These are phyloP conservation scores for Spodoptera litura DNA, from an alignment of 1,140 invertebrate species.

Conservation along the genomic window DNA sequence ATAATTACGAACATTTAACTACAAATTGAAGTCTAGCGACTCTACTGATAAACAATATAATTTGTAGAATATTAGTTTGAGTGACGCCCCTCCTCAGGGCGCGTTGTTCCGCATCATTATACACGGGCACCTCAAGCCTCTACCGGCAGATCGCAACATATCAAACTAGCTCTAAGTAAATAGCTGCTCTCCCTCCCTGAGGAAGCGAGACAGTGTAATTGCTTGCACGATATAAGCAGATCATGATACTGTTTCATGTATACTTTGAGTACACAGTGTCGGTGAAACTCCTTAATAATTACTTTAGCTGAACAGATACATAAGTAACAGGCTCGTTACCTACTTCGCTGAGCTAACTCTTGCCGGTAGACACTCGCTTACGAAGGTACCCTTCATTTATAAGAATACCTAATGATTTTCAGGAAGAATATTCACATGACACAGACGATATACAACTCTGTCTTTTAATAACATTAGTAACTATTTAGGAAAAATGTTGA, in stretches of 20 bases:
- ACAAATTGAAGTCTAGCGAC: conserved; percentile 83
- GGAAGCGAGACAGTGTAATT: not conserved
- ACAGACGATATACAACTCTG: conserved; percentile 24
- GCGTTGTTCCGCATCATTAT: conserved; percentile 17
- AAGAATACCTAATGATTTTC: conserved; percentile 30
- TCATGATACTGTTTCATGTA: not conserved
- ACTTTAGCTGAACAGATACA: conserved; percentile 9
- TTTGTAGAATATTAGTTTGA: conserved; percentile 44
- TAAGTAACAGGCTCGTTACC: conserved; percentile 25
- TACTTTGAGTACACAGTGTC: conserved; percentile 8
- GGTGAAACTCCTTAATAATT: conserved; percentile 16
- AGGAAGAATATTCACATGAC: conserved; percentile 36
- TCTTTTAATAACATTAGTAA: conserved; percentile 22
- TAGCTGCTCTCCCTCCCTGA: not conserved
- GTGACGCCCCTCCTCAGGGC: not conserved
- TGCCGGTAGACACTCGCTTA: conserved; percentile 18
- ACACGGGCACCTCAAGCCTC: conserved; percentile 22
- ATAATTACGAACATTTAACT: conserved; percentile 74
- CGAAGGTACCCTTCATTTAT: conserved; percentile 22
- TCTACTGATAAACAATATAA: conserved; percentile 71
- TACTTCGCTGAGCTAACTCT: conserved; percentile 13
- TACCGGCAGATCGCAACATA: conserved; percentile 30
- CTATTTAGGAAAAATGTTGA: conserved; percentile 35
- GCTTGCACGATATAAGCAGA: conserved; percentile 18
- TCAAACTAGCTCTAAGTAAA: conserved; percentile 13